Base-by-base conservation (phyloP, 2,797 vertebrate species). In the Decapterus maruadsi region DNA sequence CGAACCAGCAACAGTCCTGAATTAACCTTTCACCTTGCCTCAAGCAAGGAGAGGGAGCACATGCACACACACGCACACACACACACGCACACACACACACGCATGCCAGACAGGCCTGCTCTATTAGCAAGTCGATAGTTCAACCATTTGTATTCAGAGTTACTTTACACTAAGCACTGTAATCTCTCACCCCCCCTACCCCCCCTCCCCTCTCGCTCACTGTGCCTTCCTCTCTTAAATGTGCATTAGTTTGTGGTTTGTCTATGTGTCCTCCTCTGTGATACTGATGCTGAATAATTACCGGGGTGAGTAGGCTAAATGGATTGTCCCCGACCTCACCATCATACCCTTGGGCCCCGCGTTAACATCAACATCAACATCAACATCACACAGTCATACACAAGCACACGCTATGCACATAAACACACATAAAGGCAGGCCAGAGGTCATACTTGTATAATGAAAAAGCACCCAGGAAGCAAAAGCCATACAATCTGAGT, bases 221-320 rank as follows among this genome's bases (percentile, higher is more conserved):
- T 45, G 4, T 60, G 45, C 57, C 50, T 22, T 53, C 43, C n/a
- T 54, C 56, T 73, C 70, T 66, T 42, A 40, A 78, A 50, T 70
- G 77, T 80, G 69, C 74, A 72, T 86, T 76, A 70, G 68, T 72
- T 78, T 55, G 72, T 34, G 58, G 78, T 78, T 38, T 82, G 84
- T 85, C 50, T 81, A 14, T 74, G 76, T 67, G 72, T 72, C 72
- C 72, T 72, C 72, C 72, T 72, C 72, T 56, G 63, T 84, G 85
- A 85, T 81, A 80, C 81, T 85, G 83, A 88, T 79, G 81, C 84
- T 87, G 82, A 88, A 87, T 92, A 93, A 92, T 90, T 89, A 90
- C 80, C 72, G 75, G 84, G 77, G 81, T 88, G 85, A 87, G 75
- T 51, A 88, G 78, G 82, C 87, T 91, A 89, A 93, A 91, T 88